Conservation (phyloP, 2,113 vertebrate genomes). For the Chionis minor region DNA sequence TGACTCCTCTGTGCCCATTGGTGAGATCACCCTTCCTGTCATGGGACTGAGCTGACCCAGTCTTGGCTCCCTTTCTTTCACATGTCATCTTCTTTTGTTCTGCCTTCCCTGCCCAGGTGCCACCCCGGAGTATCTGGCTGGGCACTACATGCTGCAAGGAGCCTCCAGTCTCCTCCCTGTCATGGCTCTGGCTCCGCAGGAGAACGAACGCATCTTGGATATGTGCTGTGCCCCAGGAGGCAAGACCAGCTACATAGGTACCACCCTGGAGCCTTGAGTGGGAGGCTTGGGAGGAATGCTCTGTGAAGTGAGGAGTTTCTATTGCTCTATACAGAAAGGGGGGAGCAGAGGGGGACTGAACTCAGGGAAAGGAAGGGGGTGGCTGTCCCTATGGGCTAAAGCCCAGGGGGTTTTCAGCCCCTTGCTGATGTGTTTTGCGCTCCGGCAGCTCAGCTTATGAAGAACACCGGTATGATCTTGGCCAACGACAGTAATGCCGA, state of each 20-base stretch:
- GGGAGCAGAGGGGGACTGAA: neutral
- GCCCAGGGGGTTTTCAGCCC: neutral
- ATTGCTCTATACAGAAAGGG: neutral
- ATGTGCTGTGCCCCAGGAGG: constrained; percentile 97
- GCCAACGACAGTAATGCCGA: constrained; percentile 91
- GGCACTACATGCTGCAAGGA: constrained; percentile 97
- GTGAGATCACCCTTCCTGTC: constrained; percentile 66
- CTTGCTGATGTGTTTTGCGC: neutral
- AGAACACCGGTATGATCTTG: constrained; percentile 92
- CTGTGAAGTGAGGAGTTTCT: neutral
- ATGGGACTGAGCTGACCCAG: fast-evolving
- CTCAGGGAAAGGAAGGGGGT: fast-evolving
- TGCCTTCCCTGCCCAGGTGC: constrained; percentile 78
- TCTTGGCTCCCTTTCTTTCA: neutral
- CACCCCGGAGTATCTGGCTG: constrained; percentile 94
- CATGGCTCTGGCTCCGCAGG: constrained; percentile 95
- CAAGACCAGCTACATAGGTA: constrained; percentile 97
- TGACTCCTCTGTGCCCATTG: constrained; percentile 93
- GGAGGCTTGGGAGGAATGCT: neutral
- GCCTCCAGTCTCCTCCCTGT: constrained; percentile 95
- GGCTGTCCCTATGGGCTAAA: neutral
- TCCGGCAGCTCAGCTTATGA: constrained; percentile 92
- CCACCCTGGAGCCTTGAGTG: neutral
- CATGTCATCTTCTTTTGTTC: neutral
- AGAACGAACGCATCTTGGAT: constrained; percentile 91